A percentile compares a stretch with the other conserved stretches of the same genome.
These are phyloP conservation scores for Rapana venosa DNA, from an alignment of 2,888 invertebrate genomes.

Conservation along the genomic window DNA sequence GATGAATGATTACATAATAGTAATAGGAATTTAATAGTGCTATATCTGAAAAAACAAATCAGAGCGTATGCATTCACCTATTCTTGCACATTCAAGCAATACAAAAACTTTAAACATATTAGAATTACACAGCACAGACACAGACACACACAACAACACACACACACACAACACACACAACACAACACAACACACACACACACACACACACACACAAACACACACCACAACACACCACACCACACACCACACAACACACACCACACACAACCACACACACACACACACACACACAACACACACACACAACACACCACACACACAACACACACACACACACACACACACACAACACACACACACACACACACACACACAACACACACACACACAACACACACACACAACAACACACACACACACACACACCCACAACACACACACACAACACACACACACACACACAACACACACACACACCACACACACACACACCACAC, in stretches of 20 bases:
- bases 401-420: not conserved
- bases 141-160: constrained; percentile 1
- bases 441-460: not conserved
- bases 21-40: too few relatives aligned
- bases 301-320: not conserved
- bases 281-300: not conserved
- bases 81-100: too few relatives aligned
- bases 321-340: not conserved
- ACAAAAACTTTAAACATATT: too few relatives aligned
- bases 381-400: not conserved
- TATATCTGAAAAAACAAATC: too few relatives aligned
- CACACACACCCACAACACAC: not conserved
- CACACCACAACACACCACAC: constrained; percentile 1
- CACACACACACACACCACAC: not conserved
- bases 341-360: not conserved
- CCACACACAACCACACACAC: not conserved
- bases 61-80: too few relatives aligned
- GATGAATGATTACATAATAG: too few relatives aligned
- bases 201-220: not conserved
- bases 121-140: not conserved
- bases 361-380: not conserved
- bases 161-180: constrained; percentile 17
- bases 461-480: not conserved
- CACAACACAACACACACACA: constrained; percentile 21
- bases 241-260: not conserved